These are phyloP conservation scores for Drosophila navojoa DNA, from an alignment of 1,140 invertebrate species.

Conservation along the genomic window DNA sequence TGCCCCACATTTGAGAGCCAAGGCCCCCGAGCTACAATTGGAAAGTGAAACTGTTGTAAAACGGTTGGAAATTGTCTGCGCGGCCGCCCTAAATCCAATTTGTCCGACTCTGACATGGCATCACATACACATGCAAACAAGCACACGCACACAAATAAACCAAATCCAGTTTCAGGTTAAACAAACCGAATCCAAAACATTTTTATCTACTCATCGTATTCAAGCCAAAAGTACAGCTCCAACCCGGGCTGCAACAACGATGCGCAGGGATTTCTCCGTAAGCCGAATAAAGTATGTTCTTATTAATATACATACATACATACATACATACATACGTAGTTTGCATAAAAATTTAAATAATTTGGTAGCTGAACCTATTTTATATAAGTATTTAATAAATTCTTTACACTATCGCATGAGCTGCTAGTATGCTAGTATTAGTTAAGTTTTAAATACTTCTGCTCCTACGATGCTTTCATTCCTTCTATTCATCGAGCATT, in stretches of 20 bases:
- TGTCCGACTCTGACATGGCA: constrained; percentile 18
- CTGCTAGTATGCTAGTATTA: no score
- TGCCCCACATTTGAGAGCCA: constrained; percentile 13
- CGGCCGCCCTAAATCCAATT: constrained; percentile 43
- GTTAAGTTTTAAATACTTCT: no score
- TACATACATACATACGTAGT: background rate
- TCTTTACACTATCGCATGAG: no score
- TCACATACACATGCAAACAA: background rate
- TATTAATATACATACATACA: constrained; percentile 3
- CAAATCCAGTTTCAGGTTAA: constrained; percentile 74
- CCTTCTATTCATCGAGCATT: background rate
- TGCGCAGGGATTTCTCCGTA: background rate
- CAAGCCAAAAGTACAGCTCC: constrained; percentile 72
- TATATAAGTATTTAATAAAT: no score
- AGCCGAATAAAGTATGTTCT: constrained; percentile 27
- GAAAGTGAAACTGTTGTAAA: constrained; percentile 44
- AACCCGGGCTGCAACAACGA: constrained; percentile 56
- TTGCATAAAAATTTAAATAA: background rate
- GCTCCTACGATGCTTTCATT: no score
- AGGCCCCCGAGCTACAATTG: constrained; percentile 33
- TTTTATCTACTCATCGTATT: constrained; percentile 61
- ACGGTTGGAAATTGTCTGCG: constrained; percentile 11
- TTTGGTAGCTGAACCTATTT: no score
- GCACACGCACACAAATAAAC: constrained; percentile 5
- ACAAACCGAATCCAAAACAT: constrained; percentile 68